Percentiles rank a stretch among this genome's conserved stretches.
Conservation (phyloP, 2,113 vertebrate genomes). For the Bambusicola thoracicus region DNA sequence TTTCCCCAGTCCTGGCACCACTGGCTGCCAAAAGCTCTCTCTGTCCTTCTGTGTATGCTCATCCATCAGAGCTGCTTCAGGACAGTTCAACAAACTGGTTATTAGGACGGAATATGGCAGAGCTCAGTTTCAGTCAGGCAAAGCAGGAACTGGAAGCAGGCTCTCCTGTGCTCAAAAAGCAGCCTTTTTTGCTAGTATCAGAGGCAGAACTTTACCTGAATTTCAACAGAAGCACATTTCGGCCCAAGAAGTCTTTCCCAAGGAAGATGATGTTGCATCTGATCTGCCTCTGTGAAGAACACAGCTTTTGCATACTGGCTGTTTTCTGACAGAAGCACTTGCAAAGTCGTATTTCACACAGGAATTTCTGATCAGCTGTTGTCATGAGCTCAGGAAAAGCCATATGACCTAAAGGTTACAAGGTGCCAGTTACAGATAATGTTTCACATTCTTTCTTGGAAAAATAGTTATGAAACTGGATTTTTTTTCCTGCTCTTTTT, state of each 20-base stretch:
- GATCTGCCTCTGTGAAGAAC: not conserved
- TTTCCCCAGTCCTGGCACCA: not conserved
- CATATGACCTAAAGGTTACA: constrained; percentile 45
- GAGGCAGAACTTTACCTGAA: not conserved
- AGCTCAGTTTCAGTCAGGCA: not conserved
- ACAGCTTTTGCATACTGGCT: not conserved
- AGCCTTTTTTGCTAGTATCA: not conserved
- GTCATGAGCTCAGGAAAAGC: constrained; percentile 7
- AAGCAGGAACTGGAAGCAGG: fast-evolving
- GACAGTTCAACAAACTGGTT: not conserved
- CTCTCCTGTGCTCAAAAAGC: not conserved
- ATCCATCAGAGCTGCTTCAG: not conserved
- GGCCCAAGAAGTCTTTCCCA: not conserved
- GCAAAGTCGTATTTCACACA: not conserved
- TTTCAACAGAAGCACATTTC: not conserved
- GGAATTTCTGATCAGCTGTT: not conserved
- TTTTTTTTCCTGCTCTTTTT: constrained; percentile 4
- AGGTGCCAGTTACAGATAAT: constrained; percentile 61
- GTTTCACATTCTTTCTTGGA: constrained; percentile 68
- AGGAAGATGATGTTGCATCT: not conserved
- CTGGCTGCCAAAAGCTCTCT: not conserved
- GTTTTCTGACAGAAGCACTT: not conserved
- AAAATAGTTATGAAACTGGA: constrained; percentile 59
- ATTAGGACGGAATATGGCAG: not conserved
- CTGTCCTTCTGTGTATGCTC: not conserved